Percentiles rank a stretch among this genome's conserved stretches.
Conservation (phyloP, 2,888 invertebrate species). For the Ectropis crepuscularia region DNA sequence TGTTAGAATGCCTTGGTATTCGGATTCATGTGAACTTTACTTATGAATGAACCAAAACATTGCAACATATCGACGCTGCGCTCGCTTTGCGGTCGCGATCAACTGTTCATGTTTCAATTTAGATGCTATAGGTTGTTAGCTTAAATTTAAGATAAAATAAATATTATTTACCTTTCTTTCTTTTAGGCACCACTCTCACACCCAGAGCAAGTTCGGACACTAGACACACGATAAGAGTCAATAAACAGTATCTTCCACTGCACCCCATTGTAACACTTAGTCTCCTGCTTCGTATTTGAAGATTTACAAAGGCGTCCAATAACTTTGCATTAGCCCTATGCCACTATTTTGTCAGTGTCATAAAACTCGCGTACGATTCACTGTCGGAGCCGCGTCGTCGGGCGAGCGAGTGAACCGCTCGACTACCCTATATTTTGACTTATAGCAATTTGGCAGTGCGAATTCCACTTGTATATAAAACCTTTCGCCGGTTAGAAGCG, state of each 20-base stretch:
- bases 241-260: slow-evolving; percentile 80
- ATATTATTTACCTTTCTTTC: slow-evolving; percentile 81
- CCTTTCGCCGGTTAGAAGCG: slow-evolving; percentile 85
- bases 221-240: slow-evolving; percentile 80
- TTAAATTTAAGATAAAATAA: slow-evolving; percentile 13
- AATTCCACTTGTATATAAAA: slow-evolving; percentile 87
- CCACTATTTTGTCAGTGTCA: slow-evolving; percentile 57
- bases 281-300: slow-evolving; percentile 54
- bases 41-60: slow-evolving; percentile 44
- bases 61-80: slow-evolving; percentile 40
- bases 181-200: slow-evolving; percentile 83
- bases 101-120: slow-evolving; percentile 34
- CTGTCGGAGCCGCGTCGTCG: slow-evolving; percentile 43
- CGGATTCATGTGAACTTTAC: slow-evolving; percentile 38
- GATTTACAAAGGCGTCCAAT: slow-evolving; percentile 61
- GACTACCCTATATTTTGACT: slow-evolving; percentile 87
- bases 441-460: slow-evolving; percentile 85
- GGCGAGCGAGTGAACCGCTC: slow-evolving; percentile 77
- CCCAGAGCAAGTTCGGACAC: slow-evolving; percentile 81
- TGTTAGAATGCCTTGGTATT: slow-evolving; percentile 22
- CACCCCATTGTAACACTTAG: slow-evolving; percentile 70
- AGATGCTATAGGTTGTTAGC: not conserved
- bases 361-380: slow-evolving; percentile 55
- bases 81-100: slow-evolving; percentile 38
- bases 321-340: slow-evolving; percentile 66